Percentiles rank a stretch among this genome's conserved stretches.
These are phyloP conservation scores for Beaufortia kweichowensis DNA, from an alignment of 2,113 vertebrate species.

Conservation along the genomic window DNA sequence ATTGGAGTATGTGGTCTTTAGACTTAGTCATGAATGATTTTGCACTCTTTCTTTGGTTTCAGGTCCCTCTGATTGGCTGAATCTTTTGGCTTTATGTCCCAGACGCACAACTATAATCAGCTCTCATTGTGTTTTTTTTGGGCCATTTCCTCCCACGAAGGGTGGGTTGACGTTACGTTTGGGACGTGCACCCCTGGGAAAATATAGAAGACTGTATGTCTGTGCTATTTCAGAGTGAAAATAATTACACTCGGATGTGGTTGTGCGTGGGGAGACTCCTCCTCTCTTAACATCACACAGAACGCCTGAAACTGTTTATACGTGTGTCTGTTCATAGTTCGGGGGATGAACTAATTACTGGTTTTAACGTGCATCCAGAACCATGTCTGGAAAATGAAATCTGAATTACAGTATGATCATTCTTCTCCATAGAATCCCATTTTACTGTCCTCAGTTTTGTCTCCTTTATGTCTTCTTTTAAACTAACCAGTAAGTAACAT, in stretches of 20 bases:
- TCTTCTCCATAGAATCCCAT: neutral
- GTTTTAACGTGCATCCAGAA: slow-evolving; percentile 9
- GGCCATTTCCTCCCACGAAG: slow-evolving; percentile 14
- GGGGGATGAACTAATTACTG: slow-evolving; percentile 33
- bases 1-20: too few relatives aligned
- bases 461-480: too few relatives aligned
- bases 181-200: slow-evolving; percentile 9
- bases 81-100: neutral
- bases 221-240: slow-evolving; percentile 37
- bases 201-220: neutral
- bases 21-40: too few relatives aligned
- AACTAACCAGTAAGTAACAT: neutral
- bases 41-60: too few relatives aligned
- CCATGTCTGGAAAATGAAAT: neutral
- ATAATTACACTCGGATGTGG: slow-evolving; percentile 40
- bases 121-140: neutral
- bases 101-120: slow-evolving; percentile 8
- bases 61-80: too few relatives aligned
- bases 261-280: slow-evolving; percentile 18
- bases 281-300: slow-evolving; percentile 14
- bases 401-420: neutral
- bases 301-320: slow-evolving; percentile 34
- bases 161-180: slow-evolving; percentile 3
- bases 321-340: slow-evolving; percentile 32
- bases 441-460: neutral